Percentiles rank a stretch among this genome's conserved stretches.
Evolutionary conservation across 2,888 invertebrate species (phyloP).

Genomic region (Chalcosyrphus nemorum): DNA sequence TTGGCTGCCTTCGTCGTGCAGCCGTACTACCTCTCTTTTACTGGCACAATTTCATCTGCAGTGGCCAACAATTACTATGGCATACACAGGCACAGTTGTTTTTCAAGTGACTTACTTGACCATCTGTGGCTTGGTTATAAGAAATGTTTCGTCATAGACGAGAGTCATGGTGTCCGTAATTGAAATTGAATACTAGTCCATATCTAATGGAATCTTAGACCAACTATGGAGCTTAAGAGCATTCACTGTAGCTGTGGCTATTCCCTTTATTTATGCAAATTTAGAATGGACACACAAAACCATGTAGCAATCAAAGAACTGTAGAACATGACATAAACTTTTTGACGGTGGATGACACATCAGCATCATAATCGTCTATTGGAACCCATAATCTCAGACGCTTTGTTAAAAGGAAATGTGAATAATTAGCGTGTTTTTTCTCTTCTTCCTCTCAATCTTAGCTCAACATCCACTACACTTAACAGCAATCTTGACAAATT

Average conservation of each 20-base stretch:
- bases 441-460: background rate
- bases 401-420: conserved; percentile 37
- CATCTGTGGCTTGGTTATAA: conserved; percentile 23
- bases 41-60: conserved; percentile 32
- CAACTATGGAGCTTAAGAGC: no score
- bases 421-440: conserved; percentile 43
- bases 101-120: conserved; percentile 40
- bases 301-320: no score
- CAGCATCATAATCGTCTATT: conserved; percentile 6
- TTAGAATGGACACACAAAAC: no score
- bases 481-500: conserved; percentile 58
- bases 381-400: conserved; percentile 17
- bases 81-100: background rate
- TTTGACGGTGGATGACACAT: no score
- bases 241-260: no score
- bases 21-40: conserved; percentile 4
- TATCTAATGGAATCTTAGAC: background rate
- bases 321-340: no score
- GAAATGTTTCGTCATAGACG: conserved; percentile 9
- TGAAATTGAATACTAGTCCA: conserved; percentile 14
- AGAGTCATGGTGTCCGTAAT: background rate
- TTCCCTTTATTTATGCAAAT: no score
- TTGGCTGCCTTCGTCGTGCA: background rate
- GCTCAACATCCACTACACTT: conserved; percentile 20
- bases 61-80: conserved; percentile 28